These are phyloP conservation scores for Rhyacophila evoluta DNA, from an alignment of 2,888 invertebrate species.

Conservation along the genomic window DNA sequence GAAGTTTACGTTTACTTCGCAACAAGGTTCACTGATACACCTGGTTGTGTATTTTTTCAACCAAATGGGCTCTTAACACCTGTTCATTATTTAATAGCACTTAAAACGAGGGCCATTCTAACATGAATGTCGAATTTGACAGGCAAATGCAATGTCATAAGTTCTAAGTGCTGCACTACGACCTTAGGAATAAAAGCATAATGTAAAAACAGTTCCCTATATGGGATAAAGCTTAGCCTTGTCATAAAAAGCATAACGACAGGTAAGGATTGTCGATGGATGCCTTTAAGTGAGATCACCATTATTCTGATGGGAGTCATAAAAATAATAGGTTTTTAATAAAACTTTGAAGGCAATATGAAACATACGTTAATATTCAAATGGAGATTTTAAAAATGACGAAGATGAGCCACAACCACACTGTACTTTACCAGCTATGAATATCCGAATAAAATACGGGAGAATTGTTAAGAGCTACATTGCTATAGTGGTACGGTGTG, in stretches of 20 bases:
- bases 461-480: too few relatives aligned
- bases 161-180: not conserved
- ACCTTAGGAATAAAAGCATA: not conserved
- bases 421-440: too few relatives aligned
- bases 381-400: too few relatives aligned
- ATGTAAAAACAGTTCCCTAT: slow-evolving; percentile 13
- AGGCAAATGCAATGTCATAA: not conserved
- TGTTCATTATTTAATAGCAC: not conserved
- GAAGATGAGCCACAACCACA: too few relatives aligned
- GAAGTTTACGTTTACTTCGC: too few relatives aligned
- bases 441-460: too few relatives aligned
- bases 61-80: too few relatives aligned
- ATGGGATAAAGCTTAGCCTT: not conserved
- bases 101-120: not conserved
- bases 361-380: too few relatives aligned
- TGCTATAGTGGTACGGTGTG: too few relatives aligned
- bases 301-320: not conserved
- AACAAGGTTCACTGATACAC: too few relatives aligned
- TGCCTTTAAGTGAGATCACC: not conserved
- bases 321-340: not conserved
- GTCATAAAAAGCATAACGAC: not conserved
- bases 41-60: too few relatives aligned
- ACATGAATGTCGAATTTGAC: not conserved
- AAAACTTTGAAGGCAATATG: too few relatives aligned
- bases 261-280: not conserved